Evolutionary conservation across 1,140 invertebrate genomes (phyloP).

Genomic region (Scaptomyza hsui): DNA sequence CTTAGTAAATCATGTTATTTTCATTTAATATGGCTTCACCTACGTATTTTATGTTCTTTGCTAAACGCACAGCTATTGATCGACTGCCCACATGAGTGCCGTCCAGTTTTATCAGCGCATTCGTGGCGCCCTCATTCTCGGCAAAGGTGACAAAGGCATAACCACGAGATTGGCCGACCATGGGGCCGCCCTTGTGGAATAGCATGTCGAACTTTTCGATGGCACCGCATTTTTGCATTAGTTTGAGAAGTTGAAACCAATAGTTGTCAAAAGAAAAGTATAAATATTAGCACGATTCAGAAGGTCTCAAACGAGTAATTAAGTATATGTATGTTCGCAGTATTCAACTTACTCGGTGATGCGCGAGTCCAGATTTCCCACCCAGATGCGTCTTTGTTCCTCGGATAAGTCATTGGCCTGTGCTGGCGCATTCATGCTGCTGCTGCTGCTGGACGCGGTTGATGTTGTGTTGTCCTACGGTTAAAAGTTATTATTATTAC

Average conservation of each 20-base stretch:
- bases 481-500: neutral
- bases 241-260: constrained; percentile 96
- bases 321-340: constrained; percentile 2
- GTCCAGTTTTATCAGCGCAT: constrained; percentile 89
- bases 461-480: constrained; percentile 2
- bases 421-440: neutral
- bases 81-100: constrained; percentile 90
- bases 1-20: neutral
- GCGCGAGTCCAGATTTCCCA: constrained; percentile 94
- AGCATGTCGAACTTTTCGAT: constrained; percentile 97
- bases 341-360: constrained; percentile 94
- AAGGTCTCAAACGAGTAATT: no score
- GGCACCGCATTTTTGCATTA: constrained; percentile 95
- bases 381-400: constrained; percentile 88
- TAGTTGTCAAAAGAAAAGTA: constrained; percentile 85
- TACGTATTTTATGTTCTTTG: constrained; percentile 90
- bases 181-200: constrained; percentile 94
- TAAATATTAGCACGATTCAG: constrained; percentile 71
- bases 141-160: constrained; percentile 96
- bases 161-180: constrained; percentile 94
- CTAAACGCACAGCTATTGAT: constrained; percentile 91
- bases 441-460: constrained; percentile 2
- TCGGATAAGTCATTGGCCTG: constrained; percentile 22
- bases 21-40: constrained; percentile 49
- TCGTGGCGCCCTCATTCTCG: constrained; percentile 69